phyloP scores from a whole-genome alignment of 2,113 vertebrate species.

The Hyperoodon ampullatus region DNA sequence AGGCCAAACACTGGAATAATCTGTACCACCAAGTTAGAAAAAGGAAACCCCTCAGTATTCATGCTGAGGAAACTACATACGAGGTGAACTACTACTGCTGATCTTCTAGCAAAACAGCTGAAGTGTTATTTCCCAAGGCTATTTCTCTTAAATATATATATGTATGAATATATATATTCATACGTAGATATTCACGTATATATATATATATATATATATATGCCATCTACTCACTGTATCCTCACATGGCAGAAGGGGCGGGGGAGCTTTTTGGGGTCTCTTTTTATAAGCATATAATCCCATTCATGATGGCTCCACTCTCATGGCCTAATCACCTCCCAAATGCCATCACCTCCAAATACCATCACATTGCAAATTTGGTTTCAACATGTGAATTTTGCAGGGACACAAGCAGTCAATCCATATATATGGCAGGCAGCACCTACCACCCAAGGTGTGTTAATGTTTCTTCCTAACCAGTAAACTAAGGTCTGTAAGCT shows the following conservation, averaged over 20 bases:
- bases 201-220: background rate
- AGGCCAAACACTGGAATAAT: background rate
- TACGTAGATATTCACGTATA: too few species aligned
- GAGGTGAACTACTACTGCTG: background rate
- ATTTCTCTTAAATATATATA: background rate
- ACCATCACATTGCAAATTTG: background rate
- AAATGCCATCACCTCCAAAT: background rate
- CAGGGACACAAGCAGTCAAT: background rate
- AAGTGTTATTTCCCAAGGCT: background rate
- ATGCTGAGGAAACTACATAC: background rate
- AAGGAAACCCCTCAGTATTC: background rate
- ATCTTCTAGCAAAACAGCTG: background rate
- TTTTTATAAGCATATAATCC: background rate
- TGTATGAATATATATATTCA: background rate
- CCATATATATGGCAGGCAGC: background rate
- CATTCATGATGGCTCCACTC: background rate
- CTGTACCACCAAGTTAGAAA: background rate
- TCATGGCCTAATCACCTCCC: background rate
- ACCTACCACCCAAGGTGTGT: background rate
- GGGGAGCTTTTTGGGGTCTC: background rate
- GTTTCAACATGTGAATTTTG: background rate
- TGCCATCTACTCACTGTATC: background rate
- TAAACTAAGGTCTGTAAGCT: background rate
- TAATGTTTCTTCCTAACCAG: background rate
- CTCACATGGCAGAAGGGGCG: background rate